A percentile compares a stretch with the other conserved stretches of the same genome.
These are phyloP conservation scores for Gallirallus australis DNA, from an alignment of 2,797 vertebrate species.

Conservation along the genomic window DNA sequence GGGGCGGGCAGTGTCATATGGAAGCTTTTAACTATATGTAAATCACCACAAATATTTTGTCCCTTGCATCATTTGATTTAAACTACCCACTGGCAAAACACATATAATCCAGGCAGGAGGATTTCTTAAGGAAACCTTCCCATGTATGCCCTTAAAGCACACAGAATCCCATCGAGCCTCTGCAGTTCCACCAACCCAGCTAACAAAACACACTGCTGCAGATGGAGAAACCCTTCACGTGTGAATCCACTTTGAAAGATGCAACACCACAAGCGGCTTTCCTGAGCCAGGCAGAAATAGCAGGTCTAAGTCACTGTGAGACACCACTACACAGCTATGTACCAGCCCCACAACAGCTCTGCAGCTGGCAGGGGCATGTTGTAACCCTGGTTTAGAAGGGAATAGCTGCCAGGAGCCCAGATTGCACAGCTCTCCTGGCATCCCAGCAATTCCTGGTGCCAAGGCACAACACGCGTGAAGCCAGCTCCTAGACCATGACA, in stretches of 20 bases:
- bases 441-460: not conserved
- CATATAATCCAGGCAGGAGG: not conserved
- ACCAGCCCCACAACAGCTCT: rapidly evolving
- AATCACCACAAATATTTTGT: not conserved
- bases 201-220: rapidly evolving
- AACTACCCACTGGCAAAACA: not conserved
- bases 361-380: rapidly evolving
- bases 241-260: not conserved
- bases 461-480: rapidly evolving
- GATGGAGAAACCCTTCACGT: rapidly evolving
- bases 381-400: rapidly evolving
- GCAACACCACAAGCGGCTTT: not conserved
- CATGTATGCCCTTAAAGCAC: not conserved
- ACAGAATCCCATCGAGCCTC: not conserved
- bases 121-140: not conserved
- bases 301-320: rapidly evolving
- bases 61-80: not conserved
- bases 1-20: not conserved
- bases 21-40: not conserved
- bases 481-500: not conserved
- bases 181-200: not conserved
- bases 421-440: not conserved
- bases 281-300: not conserved
- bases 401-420: not conserved
- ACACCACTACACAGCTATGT: not conserved